A percentile compares a stretch with the other conserved stretches of the same genome.
phyloP scores from a whole-genome alignment of 2,113 vertebrate genomes.

The Grallaria varia region DNA sequence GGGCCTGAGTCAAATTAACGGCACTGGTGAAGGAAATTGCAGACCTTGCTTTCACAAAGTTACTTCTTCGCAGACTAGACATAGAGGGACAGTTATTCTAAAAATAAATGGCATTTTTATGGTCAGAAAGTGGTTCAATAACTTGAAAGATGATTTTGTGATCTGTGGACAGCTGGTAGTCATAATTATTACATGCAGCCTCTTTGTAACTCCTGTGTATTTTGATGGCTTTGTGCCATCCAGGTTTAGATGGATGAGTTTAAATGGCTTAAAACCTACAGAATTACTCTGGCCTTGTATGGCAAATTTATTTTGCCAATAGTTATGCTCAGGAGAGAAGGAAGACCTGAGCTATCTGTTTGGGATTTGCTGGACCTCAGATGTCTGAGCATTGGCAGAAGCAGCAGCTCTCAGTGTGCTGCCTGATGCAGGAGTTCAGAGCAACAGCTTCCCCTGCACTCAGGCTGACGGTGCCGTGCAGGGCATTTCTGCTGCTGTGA shows the following conservation, averaged over 20 bases:
- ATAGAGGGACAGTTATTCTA: background rate
- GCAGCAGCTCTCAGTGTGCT: background rate
- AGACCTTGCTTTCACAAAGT: background rate
- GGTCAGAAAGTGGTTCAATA: background rate
- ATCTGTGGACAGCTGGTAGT: background rate
- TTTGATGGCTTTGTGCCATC: background rate
- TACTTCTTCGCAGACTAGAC: background rate
- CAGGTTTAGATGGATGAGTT: background rate
- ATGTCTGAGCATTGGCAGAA: background rate
- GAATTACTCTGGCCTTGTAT: background rate
- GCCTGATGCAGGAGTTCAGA: background rate
- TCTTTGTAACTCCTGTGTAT: background rate
- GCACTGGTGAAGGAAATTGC: background rate
- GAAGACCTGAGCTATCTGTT: background rate
- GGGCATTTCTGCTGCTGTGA: background rate
- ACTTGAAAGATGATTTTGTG: background rate
- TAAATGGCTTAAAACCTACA: background rate
- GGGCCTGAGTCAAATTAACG: background rate
- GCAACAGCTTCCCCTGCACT: background rate
- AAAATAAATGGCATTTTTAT: background rate
- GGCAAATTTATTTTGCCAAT: background rate
- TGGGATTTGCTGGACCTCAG: background rate
- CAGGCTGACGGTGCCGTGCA: rapidly evolving
- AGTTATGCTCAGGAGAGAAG: background rate
- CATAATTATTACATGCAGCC: background rate